A percentile compares a stretch with the other conserved stretches of the same genome.
Evolutionary conservation across 2,113 vertebrate genomes (phyloP).

Genomic region (Rhagologus leucostigma): DNA sequence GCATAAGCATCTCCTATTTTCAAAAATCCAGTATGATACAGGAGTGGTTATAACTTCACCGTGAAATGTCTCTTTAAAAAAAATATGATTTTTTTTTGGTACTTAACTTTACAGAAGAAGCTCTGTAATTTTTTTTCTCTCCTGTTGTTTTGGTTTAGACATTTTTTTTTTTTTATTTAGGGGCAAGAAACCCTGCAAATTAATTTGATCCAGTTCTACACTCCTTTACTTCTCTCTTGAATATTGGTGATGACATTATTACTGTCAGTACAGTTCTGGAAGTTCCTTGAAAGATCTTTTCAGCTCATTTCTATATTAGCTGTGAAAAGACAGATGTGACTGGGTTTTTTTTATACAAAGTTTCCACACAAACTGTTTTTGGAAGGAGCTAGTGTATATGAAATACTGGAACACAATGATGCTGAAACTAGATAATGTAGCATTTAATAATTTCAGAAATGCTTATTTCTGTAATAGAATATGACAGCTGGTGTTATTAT

Average conservation of each 20-base stretch:
- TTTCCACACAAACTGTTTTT: background rate
- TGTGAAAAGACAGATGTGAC: background rate
- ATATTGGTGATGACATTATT: background rate
- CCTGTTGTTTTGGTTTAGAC: background rate
- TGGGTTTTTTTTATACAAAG: background rate
- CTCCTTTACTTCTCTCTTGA: background rate
- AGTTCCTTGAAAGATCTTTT: background rate
- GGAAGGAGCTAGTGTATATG: background rate
- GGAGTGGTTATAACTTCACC: background rate
- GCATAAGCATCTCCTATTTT: background rate
- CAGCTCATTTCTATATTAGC: background rate
- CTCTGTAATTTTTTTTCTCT: background rate
- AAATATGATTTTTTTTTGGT: background rate
- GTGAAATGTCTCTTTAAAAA: background rate
- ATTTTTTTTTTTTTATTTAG: too few relatives aligned
- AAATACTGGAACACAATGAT: background rate
- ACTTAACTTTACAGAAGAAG: background rate
- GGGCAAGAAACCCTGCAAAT: background rate
- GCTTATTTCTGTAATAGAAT: background rate
- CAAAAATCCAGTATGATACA: background rate
- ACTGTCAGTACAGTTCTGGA: background rate
- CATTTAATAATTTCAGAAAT: conserved; percentile 17
- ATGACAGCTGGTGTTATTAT: background rate
- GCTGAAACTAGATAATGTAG: background rate
- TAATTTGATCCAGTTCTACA: background rate